Evolutionary conservation across 2,888 invertebrate genomes (phyloP), one percentile per base, ranked within the genome.

Genomic region (Holacanthella duospinosa): DNA sequence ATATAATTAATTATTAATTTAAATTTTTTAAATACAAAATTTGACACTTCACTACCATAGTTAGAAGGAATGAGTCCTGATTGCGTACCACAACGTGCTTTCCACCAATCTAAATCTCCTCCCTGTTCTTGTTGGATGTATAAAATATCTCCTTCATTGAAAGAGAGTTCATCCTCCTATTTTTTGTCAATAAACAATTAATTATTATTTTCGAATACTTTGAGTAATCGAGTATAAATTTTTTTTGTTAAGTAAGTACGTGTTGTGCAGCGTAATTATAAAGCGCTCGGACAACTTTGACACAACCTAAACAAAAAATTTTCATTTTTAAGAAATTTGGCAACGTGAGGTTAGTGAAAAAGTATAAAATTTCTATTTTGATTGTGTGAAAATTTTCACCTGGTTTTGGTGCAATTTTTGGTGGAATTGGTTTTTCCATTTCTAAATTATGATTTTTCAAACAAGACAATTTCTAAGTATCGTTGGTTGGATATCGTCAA

Each of bases 141-240:
- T n/a, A 84, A 74, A 43, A 80, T 61, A 62, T 85, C 84, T 21
- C 84, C 85, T 76, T 85, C 85, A 62, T 82, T 81, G 75, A 85
- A 84, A 2, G 83, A 80, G 66, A 85, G 74, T 74, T 85, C 85
- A 76, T 84, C 83, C 26, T 76, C 75, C 81, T 82, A 29, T 28
- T 56, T 56, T 55, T 25, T 55, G 9, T 53, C n/a, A n/a, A 53
- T 53, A 21, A 53, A 53, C n/a, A 53, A n/a, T n/a, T n/a, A n/a
- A n/a, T n/a, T n/a, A n/a, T n/a, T n/a, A n/a, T n/a, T n/a, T n/a
- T n/a, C n/a, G n/a, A n/a, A n/a, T n/a, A n/a, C n/a, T n/a, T n/a
- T n/a, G n/a, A n/a, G n/a, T n/a, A n/a, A n/a, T 53, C 53, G n/a
- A 12, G 36, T 16, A 12, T 36, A 16, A 6, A 36, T 12, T 16